Evolutionary conservation across 2,113 vertebrate genomes (phyloP), one percentile per base, ranked within the genome.

Genomic region (Clarias batrachus): DNA sequence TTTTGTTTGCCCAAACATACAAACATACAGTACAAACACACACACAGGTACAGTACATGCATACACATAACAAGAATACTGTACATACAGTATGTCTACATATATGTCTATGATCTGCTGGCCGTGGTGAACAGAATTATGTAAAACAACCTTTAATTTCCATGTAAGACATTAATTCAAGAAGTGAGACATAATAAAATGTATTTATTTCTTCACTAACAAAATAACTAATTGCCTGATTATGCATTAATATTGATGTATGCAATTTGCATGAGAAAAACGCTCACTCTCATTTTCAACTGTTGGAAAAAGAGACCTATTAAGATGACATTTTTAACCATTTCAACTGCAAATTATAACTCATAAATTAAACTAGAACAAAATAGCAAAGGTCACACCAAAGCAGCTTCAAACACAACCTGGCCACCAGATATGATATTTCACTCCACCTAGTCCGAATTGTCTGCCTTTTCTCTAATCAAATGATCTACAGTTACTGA

Each of bases 401-500:
- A 59, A 37, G 27, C 25, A 78, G 33, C 77, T 0, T 21, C 33
- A 63, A 41, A 73, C 78, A 68, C 79, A 56, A 25, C 33, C 65
- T 65, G 48, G 17, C 65, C 27, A 2, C 65, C 60, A 65, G 60
- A 65, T 81, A 62, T 80, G 56, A 60, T 33, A 59, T 65, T 82
- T 65, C 37, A 82, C 80, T 48, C 23, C 80, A n/a, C 37, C 52
- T 33, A 65, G 80, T 41, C 30, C 0, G 9, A 57, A 74, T 84
- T 71, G 17, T 37, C 27, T 59, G 13, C 27, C 9, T 83, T 83
- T 73, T 37, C 33, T 74, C 14, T 59, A 27, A 60, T 84, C 70
- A 84, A 74, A 59, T 59, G 62, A 25, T 16, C 56, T 1, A 76
- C 70, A n/a, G 21, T 48, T 84, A 70, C 83, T 84, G 30, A 74